phyloP scores from a whole-genome alignment of 2,113 vertebrate genomes.

The Pterocles orientalis region DNA sequence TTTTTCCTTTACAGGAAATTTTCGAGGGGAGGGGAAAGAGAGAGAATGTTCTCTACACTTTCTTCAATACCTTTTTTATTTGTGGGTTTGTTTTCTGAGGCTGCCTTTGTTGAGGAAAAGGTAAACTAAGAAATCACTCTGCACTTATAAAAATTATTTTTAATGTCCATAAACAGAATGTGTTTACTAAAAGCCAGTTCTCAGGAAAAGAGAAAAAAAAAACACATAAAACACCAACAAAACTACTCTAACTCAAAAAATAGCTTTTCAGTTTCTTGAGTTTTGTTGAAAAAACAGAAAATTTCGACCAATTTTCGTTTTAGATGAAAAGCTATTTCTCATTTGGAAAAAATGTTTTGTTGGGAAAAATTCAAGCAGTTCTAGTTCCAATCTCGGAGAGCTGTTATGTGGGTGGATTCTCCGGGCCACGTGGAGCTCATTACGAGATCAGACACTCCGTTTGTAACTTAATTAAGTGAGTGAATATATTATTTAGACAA shows the following conservation, averaged over 20 bases:
- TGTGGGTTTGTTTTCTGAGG: not conserved
- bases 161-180: not conserved
- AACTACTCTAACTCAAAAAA: not conserved
- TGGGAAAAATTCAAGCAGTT: not conserved
- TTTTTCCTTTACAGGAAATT: slow-evolving; percentile 24
- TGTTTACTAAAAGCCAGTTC: not conserved
- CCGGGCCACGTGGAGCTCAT: not conserved
- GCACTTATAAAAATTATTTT: not conserved
- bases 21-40: not conserved
- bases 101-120: not conserved
- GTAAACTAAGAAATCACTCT: not conserved
- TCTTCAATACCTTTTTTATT: not conserved
- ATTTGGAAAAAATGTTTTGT: not conserved
- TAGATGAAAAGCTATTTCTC: not conserved
- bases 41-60: not conserved
- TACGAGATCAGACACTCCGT: not conserved
- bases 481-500: not conserved
- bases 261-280: not conserved
- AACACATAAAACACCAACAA: not conserved
- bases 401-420: not conserved
- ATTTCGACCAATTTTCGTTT: not conserved
- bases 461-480: not conserved
- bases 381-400: not conserved
- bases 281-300: not conserved
- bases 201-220: not conserved